Percentiles rank a stretch among this genome's conserved stretches.
These are phyloP conservation scores for Napeogenes sylphis DNA, from an alignment of 2,888 invertebrate species.

Conservation along the genomic window DNA sequence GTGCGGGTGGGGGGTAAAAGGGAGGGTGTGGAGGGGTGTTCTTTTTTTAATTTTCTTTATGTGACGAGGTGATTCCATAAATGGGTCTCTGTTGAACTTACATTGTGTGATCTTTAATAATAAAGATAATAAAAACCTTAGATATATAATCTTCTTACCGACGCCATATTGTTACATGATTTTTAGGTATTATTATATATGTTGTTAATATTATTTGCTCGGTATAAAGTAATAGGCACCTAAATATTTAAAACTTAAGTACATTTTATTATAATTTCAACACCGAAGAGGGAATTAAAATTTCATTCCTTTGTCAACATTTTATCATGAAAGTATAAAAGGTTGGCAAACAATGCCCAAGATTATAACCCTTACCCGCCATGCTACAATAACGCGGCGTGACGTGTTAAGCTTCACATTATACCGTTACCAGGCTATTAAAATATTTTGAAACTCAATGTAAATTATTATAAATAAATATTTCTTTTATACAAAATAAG, in stretches of 20 bases:
- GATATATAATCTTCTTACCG: background rate
- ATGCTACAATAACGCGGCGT: background rate
- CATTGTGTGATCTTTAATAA: constrained; percentile 1
- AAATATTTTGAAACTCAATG: background rate
- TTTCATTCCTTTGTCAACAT: background rate
- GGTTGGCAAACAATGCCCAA: background rate
- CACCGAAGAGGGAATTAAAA: no score
- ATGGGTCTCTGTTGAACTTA: constrained; percentile 21
- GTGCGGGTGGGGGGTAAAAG: constrained; percentile 11
- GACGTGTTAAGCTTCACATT: background rate
- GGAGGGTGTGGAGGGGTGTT: constrained; percentile 9
- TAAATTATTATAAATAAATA: no score
- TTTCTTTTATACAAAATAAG: no score
- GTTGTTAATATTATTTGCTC: background rate
- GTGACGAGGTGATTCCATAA: constrained; percentile 31
- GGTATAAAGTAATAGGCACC: no score
- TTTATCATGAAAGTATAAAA: background rate
- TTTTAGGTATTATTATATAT: background rate
- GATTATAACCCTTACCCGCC: constrained; percentile 6
- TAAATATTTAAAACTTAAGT: no score
- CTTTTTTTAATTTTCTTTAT: constrained; percentile 43
- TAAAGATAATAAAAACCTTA: background rate
- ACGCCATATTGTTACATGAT: background rate
- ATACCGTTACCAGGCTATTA: constrained; percentile 4
- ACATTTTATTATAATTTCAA: no score